These are phyloP conservation scores for Drosophila nr. perissopoda DNA, from an alignment of 2,888 invertebrate genomes.

Conservation along the genomic window DNA sequence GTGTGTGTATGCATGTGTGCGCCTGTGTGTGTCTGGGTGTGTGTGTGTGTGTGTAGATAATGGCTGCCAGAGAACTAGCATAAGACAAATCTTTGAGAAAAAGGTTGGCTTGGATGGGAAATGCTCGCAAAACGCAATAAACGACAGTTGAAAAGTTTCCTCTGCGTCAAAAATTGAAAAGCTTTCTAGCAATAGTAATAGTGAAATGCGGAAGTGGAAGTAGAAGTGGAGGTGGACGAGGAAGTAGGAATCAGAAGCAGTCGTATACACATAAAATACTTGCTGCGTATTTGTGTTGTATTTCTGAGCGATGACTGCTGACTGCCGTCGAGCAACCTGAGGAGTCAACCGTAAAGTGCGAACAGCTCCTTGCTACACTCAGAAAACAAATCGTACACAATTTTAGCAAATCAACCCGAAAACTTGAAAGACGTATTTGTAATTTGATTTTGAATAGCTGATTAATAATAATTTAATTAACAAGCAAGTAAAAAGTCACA, in stretches of 20 bases:
- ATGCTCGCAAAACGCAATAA: conserved; percentile 55
- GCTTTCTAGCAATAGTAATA: conserved; percentile 16
- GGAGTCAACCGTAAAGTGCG: neutral
- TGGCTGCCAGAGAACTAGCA: conserved; percentile 29
- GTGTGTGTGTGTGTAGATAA: conserved; percentile 36
- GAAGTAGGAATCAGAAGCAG: neutral
- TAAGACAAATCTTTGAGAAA: neutral
- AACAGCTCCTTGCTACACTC: neutral
- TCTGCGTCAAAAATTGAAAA: conserved; percentile 51
- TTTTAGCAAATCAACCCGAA: neutral
- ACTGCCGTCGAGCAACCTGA: neutral
- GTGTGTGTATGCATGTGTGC: conserved; percentile 9
- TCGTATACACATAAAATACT: conserved; percentile 1
- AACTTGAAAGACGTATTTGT: neutral
- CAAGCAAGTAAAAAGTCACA: neutral
- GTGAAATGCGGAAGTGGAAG: neutral
- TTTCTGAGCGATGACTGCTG: neutral
- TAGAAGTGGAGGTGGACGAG: neutral
- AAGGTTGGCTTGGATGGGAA: conserved; percentile 10
- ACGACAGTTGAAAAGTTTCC: conserved; percentile 53
- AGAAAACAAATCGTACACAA: neutral
- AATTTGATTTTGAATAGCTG: no score
- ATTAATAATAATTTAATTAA: neutral
- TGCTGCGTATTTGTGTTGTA: neutral
- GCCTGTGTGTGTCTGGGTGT: conserved; percentile 4